Percentiles rank a stretch among this genome's conserved stretches.
Conservation (phyloP, 1,140 invertebrate genomes). For the Sipha flava region DNA sequence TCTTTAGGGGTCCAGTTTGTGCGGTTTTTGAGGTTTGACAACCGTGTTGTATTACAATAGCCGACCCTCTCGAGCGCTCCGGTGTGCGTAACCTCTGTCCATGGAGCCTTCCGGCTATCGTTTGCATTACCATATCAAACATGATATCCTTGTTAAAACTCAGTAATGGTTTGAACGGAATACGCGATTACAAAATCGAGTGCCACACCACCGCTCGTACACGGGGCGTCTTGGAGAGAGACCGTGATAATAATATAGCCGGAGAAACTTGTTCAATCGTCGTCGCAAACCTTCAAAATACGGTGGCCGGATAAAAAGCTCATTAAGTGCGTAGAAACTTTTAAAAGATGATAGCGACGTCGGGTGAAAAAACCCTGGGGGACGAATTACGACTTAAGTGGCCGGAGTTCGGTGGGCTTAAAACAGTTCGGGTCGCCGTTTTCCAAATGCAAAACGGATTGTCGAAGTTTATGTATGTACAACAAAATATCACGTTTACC, state of each 20-base stretch:
- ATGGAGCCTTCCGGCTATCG: neutral
- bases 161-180: neutral
- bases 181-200: neutral
- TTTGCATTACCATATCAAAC: conserved; percentile 18
- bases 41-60: conserved; percentile 8
- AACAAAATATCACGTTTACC: too few relatives aligned
- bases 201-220: neutral
- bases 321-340: neutral
- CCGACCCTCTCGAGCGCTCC: neutral
- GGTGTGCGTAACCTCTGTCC: neutral
- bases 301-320: neutral
- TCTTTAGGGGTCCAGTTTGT: neutral
- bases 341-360: neutral
- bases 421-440: neutral
- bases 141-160: conserved; percentile 8
- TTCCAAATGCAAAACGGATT: neutral
- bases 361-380: neutral
- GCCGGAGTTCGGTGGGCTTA: neutral
- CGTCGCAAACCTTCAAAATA: neutral
- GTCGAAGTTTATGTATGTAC: too few relatives aligned
- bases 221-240: too few relatives aligned
- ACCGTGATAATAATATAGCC: neutral
- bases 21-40: conserved; percentile 20
- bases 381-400: neutral
- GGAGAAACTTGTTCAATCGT: neutral